Base-by-base conservation (phyloP, 2,113 vertebrate genomes). In the Tachysurus fulvidraco region DNA sequence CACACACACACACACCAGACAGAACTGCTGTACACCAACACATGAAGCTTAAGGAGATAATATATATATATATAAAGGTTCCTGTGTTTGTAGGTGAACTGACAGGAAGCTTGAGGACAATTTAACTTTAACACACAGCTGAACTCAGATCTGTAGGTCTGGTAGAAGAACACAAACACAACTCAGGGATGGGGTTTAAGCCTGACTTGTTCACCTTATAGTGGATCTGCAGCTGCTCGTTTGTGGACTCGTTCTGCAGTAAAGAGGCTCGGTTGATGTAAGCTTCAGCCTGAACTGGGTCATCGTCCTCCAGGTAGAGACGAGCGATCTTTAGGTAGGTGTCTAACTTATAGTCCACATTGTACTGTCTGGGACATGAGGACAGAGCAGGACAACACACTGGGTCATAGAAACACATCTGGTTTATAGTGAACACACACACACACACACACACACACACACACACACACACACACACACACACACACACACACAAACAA, bases 291-390 rank as follows among this genome's bases (percentile, higher is more conserved):
- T 99, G 98, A 74, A 99, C 98, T 0, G 98, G 98, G 88, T 99
- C 98, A 64, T 99, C 98, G 60, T 99, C 98, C 89, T 99, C 98
- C 84, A 99, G 89, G 90, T 99, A 99, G 0, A 99, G 95, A 28
- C 98, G 96, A 55, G 98, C 98, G 41, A 99, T 99, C 95, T 99
- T 99, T 93, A 99, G 93, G 90, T 99, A 99, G 0, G 98, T 99
- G 86, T 99, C 98, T 91, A 99, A 91, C 89, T 99, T 99, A 92
- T 99, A 99, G 91, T 99, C 98, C 9, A 99, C 98, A 71, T 98
- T 99, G 91, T 99, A 99, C 76, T 99, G 98, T 89, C 98, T 99
- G 91, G 4, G 80, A 91, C n/a, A 86, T 88, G 86, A 85, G 76
- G 78, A 25, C 25, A 88, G 78, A 89, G 3, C n/a, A 14, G 16